Conservation (phyloP, 2,113 vertebrate genomes). For the Atlantisia rogersi region DNA sequence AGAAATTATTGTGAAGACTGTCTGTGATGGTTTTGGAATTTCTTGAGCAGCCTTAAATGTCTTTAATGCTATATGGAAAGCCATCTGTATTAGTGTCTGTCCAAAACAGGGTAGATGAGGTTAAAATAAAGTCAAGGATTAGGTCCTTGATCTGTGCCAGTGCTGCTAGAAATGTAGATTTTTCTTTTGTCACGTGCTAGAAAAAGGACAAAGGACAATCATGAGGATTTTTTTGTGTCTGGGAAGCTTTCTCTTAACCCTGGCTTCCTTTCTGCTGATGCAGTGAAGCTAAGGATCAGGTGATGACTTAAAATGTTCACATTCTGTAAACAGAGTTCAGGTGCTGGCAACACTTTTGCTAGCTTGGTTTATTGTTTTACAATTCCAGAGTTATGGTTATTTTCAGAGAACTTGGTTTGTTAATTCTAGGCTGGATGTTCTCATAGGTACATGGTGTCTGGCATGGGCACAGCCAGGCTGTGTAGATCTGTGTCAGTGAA, state of each 20-base stretch:
- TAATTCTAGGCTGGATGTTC: background rate
- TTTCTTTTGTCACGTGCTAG: background rate
- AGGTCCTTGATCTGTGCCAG: background rate
- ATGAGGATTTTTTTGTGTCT: background rate
- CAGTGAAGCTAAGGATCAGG: background rate
- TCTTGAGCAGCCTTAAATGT: background rate
- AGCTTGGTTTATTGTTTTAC: fast-evolving
- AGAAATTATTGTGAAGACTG: background rate
- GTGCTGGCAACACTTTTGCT: background rate
- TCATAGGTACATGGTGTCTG: fast-evolving
- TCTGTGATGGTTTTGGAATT: background rate
- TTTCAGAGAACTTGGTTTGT: background rate
- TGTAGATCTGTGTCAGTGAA: background rate
- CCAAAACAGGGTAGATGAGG: background rate
- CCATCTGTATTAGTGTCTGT: background rate
- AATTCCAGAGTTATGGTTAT: background rate
- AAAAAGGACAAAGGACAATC: background rate
- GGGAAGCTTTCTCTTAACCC: background rate
- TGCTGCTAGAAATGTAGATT: background rate
- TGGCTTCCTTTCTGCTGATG: background rate
- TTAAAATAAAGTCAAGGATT: conserved; percentile 26
- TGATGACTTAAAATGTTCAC: background rate
- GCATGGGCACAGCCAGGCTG: background rate
- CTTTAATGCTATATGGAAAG: background rate
- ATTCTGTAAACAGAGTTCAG: background rate